Conservation (phyloP, 2,888 invertebrate species). For the Hypolimnas misippus region DNA sequence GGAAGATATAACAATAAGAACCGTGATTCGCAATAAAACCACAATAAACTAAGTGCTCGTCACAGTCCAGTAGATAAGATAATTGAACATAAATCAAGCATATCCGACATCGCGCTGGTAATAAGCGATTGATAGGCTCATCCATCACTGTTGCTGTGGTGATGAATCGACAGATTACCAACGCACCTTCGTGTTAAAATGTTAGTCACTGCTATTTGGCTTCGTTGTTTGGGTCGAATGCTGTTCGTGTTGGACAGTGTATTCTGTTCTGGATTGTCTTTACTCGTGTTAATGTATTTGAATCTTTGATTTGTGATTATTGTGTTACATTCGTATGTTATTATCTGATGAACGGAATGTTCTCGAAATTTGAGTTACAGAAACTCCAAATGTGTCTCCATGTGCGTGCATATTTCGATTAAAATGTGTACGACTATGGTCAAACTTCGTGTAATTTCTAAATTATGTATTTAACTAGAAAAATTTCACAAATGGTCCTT, state of each 20-base stretch:
- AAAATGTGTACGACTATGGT: too few species aligned
- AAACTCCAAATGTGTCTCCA: too few species aligned
- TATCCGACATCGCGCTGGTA: conserved; percentile 19
- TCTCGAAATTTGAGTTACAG: too few species aligned
- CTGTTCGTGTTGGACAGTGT: too few species aligned
- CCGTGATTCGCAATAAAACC: conserved; percentile 10
- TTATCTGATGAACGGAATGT: too few species aligned
- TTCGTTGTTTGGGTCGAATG: neutral
- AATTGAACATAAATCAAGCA: conserved; percentile 39
- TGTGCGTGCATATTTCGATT: too few species aligned
- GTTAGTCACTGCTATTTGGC: neutral
- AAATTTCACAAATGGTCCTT: too few species aligned
- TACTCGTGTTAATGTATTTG: too few species aligned
- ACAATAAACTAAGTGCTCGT: conserved; percentile 35
- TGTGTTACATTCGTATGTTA: too few species aligned
- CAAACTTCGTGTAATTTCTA: too few species aligned
- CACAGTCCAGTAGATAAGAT: conserved; percentile 29
- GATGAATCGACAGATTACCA: conserved; percentile 32
- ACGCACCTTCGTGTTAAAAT: conserved; percentile 21
- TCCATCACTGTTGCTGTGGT: conserved; percentile 41
- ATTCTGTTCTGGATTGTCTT: neutral
- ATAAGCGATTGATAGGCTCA: conserved; percentile 38
- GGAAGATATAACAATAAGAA: neutral
- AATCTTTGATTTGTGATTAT: too few species aligned
- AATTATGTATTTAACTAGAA: too few species aligned